These are phyloP conservation scores for Neolamprologus sp. DNA, from an alignment of 2,113 vertebrate species.

Conservation along the genomic window DNA sequence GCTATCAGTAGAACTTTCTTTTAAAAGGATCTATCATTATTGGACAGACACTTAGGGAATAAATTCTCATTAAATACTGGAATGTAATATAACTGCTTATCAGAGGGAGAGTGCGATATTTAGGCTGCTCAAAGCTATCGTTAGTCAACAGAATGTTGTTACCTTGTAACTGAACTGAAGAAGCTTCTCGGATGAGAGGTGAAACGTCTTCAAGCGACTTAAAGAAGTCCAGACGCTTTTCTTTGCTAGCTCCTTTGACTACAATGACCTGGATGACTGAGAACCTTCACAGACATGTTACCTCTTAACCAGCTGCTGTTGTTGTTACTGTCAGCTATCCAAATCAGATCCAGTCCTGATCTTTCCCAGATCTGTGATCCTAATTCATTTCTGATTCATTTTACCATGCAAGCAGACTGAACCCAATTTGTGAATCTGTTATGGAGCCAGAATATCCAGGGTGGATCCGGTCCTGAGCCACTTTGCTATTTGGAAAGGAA, in stretches of 20 bases:
- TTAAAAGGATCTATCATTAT: not conserved
- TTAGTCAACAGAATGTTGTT: rapidly evolving
- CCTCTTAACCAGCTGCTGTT: not conserved
- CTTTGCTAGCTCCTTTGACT: not conserved
- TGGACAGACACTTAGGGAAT: not conserved
- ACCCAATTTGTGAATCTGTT: not conserved
- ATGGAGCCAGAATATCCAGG: not conserved
- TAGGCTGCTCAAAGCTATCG: not conserved
- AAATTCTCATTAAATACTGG: not conserved
- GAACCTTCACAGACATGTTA: not conserved
- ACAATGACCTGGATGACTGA: not conserved
- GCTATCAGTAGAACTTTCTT: not conserved
- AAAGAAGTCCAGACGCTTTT: not conserved
- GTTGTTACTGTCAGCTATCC: not conserved
- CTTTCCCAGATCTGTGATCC: not conserved
- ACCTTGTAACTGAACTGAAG: not conserved
- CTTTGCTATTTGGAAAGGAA: not conserved
- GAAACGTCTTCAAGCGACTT: not conserved
- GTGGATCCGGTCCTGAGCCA: not conserved
- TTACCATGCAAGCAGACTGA: not conserved
- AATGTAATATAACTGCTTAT: not conserved
- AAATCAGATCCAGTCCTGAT: not conserved
- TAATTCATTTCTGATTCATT: not conserved
- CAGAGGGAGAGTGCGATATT: not conserved
- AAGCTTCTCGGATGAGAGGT: not conserved